phyloP scores from a whole-genome alignment of 2,113 vertebrate genomes.

The Natator depressus region DNA sequence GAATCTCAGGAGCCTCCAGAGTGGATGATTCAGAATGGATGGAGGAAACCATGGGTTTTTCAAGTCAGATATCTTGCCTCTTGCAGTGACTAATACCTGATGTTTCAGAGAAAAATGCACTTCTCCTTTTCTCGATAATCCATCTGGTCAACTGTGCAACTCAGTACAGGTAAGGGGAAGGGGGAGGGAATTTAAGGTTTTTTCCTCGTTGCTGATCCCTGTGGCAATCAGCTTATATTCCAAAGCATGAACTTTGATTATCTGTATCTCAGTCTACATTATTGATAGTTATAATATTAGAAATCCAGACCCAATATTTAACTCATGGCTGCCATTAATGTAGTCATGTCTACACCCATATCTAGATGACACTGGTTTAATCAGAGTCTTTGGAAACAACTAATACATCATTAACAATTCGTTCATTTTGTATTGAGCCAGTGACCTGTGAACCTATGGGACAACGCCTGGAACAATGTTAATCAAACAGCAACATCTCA shows the following conservation, averaged over 20 bases:
- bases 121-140: neutral
- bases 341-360: neutral
- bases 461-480: constrained; percentile 63
- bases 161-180: neutral
- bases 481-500: constrained; percentile 66
- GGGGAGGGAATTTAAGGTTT: neutral
- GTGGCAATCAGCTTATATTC: neutral
- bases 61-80: neutral
- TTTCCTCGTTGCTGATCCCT: neutral
- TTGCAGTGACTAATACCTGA: neutral
- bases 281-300: neutral
- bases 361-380: constrained; percentile 3
- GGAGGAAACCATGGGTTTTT: neutral
- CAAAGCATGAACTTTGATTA: neutral
- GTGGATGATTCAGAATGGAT: neutral
- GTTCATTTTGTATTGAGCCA: constrained; percentile 59
- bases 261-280: neutral
- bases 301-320: constrained; percentile 21
- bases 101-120: neutral
- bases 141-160: neutral
- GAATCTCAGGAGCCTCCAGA: neutral
- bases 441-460: constrained; percentile 62
- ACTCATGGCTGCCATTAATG: constrained; percentile 6
- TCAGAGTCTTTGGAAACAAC: constrained; percentile 31
- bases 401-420: constrained; percentile 45